These are phyloP conservation scores for Polydrusus tereticollis DNA, from an alignment of 2,888 invertebrate species.

Conservation along the genomic window DNA sequence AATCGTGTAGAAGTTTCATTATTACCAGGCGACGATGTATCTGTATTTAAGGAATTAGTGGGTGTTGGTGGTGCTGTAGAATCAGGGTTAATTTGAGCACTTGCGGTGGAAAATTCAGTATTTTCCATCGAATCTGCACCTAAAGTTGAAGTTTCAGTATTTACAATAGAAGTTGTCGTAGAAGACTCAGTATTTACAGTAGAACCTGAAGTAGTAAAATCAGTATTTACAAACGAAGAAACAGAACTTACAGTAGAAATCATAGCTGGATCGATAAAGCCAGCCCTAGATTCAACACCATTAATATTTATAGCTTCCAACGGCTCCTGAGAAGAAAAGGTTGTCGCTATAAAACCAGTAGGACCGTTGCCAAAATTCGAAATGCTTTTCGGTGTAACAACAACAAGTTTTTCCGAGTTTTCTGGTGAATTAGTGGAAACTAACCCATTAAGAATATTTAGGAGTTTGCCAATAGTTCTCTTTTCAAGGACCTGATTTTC, in stretches of 20 bases:
- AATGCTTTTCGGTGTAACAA: constrained; percentile 61
- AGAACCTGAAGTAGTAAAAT: constrained; percentile 15
- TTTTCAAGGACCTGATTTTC: constrained; percentile 62
- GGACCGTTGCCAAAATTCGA: background rate
- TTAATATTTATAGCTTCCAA: constrained; percentile 33
- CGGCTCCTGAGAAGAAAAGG: constrained; percentile 33
- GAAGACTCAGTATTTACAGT: constrained; percentile 37
- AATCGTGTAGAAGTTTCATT: background rate
- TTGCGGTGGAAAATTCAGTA: background rate
- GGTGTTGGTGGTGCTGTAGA: background rate
- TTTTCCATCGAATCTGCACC: background rate
- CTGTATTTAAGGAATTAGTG: background rate
- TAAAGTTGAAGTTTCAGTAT: constrained; percentile 23
- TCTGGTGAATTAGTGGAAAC: constrained; percentile 53
- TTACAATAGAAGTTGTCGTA: constrained; percentile 20
- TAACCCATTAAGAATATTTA: constrained; percentile 66
- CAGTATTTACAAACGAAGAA: constrained; percentile 29
- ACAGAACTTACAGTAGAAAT: constrained; percentile 3
- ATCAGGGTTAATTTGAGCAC: background rate
- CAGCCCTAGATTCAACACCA: constrained; percentile 21
- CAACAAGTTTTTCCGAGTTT: constrained; percentile 53
- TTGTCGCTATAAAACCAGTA: constrained; percentile 36
- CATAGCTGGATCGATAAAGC: background rate
- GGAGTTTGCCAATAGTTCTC: constrained; percentile 62
- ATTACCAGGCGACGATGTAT: background rate